Percentiles rank a stretch among this genome's conserved stretches.
Conservation (phyloP, 2,797 vertebrate species). For the Phataginus tricuspis region DNA sequence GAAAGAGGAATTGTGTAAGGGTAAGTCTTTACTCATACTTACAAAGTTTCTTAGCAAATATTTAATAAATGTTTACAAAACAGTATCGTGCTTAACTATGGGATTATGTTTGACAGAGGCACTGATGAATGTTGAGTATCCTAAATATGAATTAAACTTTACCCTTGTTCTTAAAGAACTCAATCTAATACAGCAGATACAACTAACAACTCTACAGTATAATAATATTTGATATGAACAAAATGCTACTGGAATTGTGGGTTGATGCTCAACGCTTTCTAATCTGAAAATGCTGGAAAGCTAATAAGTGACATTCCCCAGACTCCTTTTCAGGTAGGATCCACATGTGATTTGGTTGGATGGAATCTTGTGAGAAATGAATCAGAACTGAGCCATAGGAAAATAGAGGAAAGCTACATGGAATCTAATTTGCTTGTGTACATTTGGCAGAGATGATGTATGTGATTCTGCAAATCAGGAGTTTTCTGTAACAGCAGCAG, state of each 20-base stretch:
- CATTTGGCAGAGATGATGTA: background rate
- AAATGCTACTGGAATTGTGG: background rate
- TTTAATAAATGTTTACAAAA: slow-evolving; percentile 1
- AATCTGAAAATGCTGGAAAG: slow-evolving; percentile 26
- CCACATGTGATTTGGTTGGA: background rate
- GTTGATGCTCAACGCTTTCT: background rate
- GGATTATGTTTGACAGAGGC: slow-evolving; percentile 17
- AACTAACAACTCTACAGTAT: background rate
- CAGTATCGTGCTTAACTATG: background rate
- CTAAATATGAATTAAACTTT: slow-evolving; percentile 37
- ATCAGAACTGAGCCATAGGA: slow-evolving; percentile 14
- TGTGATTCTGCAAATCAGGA: background rate
- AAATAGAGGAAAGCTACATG: background rate
- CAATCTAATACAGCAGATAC: background rate
- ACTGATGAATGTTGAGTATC: slow-evolving; percentile 11
- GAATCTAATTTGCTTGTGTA: background rate
- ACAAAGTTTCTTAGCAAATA: slow-evolving; percentile 7
- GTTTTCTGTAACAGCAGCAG: background rate
- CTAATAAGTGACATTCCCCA: slow-evolving; percentile 16
- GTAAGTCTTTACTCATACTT: background rate
- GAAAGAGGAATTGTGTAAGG: background rate
- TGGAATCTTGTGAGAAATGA: slow-evolving; percentile 22
- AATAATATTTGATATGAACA: slow-evolving; percentile 43
- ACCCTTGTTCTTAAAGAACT: slow-evolving; percentile 48
- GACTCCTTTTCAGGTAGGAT: slow-evolving; percentile 19